Conservation (phyloP, 2,113 vertebrate genomes). For the Protobothrops mucrosquamatus region DNA sequence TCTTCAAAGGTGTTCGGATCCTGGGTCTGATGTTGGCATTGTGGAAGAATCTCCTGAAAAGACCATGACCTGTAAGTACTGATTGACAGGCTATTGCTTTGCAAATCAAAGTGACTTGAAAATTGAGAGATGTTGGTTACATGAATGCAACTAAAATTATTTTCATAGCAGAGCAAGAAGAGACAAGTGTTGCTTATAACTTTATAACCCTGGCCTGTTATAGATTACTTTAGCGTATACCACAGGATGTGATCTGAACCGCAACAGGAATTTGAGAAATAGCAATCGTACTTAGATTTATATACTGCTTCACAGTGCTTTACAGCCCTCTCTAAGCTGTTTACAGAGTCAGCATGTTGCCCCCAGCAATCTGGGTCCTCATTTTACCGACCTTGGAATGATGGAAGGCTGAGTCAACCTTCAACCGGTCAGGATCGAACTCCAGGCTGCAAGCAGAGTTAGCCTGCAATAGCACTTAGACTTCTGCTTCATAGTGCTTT, state of each 20-base stretch:
- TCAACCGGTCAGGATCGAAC: background rate
- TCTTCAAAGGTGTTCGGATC: constrained; percentile 74
- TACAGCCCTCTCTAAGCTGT: background rate
- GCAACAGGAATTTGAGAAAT: background rate
- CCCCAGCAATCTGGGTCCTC: background rate
- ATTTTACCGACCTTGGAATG: background rate
- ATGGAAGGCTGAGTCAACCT: background rate
- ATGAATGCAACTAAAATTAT: background rate
- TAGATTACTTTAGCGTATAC: background rate
- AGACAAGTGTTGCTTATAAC: background rate
- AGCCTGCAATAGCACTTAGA: background rate
- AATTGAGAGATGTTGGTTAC: background rate
- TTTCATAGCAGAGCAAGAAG: background rate
- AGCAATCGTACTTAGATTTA: background rate
- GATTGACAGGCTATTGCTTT: background rate
- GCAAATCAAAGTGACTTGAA: background rate
- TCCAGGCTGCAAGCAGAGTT: background rate
- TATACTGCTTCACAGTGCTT: background rate
- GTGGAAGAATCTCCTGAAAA: constrained; percentile 95
- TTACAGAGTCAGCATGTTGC: background rate
- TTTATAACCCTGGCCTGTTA: background rate
- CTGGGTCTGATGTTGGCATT: constrained; percentile 70
- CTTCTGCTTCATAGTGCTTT: no score
- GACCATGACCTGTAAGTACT: constrained; percentile 72
- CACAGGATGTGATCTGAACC: background rate